A percentile compares a stretch with the other conserved stretches of the same genome.
Conservation (phyloP, 2,797 vertebrate species). For the Lycodopsis pacificus region DNA sequence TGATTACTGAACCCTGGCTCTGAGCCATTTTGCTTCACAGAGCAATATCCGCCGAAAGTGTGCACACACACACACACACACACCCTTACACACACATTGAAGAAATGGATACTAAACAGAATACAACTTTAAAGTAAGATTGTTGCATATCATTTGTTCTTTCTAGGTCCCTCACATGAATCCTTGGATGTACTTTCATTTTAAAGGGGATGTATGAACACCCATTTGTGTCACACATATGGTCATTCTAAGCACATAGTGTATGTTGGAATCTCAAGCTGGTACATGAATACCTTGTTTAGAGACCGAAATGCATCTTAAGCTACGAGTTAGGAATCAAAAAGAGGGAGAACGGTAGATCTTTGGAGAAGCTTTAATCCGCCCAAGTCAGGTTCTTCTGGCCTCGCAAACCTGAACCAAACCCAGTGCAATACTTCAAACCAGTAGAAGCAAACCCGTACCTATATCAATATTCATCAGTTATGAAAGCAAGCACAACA, state of each 20-base stretch:
- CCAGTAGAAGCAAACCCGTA: slow-evolving; percentile 35
- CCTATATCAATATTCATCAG: slow-evolving; percentile 71
- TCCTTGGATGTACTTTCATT: slow-evolving; percentile 50
- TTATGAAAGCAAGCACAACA: slow-evolving; percentile 65
- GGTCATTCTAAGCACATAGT: slow-evolving; percentile 36
- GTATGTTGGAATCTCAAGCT: slow-evolving; percentile 31
- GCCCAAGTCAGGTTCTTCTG: slow-evolving; percentile 5
- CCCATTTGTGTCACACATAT: slow-evolving; percentile 32
- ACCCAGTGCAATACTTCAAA: slow-evolving; percentile 14
- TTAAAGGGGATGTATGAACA: slow-evolving; percentile 30
- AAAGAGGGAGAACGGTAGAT: slow-evolving; percentile 23
- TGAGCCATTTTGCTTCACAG: slow-evolving; percentile 90
- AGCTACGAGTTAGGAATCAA: slow-evolving; percentile 17
- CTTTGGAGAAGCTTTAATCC: slow-evolving; percentile 12
- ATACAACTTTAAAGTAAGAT: slow-evolving; percentile 82
- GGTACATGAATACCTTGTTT: slow-evolving; percentile 13
- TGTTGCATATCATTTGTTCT: slow-evolving; percentile 72
- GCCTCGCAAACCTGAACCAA: slow-evolving; percentile 16
- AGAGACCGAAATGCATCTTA: slow-evolving; percentile 25
- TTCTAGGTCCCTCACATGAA: slow-evolving; percentile 61
- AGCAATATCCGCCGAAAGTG: slow-evolving; percentile 89
- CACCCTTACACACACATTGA: slow-evolving; percentile 47
- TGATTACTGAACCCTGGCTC: slow-evolving; percentile 95
- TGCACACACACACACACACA: slow-evolving; percentile 55
- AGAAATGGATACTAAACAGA: slow-evolving; percentile 78